Percentiles rank a stretch among this genome's conserved stretches.
These are phyloP conservation scores for Centropus unirufus DNA, from an alignment of 2,113 vertebrate species.

Conservation along the genomic window DNA sequence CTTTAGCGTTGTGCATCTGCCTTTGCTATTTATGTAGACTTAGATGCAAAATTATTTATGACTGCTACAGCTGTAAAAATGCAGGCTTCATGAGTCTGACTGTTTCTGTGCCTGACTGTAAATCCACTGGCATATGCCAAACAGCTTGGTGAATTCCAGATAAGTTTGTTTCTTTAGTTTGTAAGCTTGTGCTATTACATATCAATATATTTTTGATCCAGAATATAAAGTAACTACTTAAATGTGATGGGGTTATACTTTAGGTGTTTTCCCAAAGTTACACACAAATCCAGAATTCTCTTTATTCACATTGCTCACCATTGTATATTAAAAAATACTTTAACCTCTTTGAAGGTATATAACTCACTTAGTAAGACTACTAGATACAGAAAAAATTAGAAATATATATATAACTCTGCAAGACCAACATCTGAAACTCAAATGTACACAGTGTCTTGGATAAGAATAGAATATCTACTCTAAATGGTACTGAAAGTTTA, in stretches of 20 bases:
- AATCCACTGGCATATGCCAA: not conserved
- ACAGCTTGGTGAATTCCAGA: not conserved
- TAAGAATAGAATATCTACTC: not conserved
- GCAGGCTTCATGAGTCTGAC: not conserved
- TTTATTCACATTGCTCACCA: not conserved
- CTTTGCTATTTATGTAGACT: constrained; percentile 44
- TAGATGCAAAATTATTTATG: constrained; percentile 12
- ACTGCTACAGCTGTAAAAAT: constrained; percentile 20
- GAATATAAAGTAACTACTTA: not conserved
- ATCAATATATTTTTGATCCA: not conserved
- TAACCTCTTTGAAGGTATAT: not conserved
- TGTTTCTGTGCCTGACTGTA: not conserved
- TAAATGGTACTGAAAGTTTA: not conserved
- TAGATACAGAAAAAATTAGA: not conserved
- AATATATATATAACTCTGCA: not conserved
- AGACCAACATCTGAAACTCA: not conserved
- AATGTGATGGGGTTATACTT: not conserved
- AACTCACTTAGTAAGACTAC: not conserved
- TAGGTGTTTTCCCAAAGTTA: not conserved
- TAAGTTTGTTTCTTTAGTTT: not conserved
- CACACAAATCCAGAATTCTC: not conserved
- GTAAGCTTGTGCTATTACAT: not conserved
- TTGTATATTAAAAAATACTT: not conserved
- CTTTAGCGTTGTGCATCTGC: constrained; percentile 42
- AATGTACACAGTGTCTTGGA: not conserved